Base-by-base conservation (phyloP, 2,113 vertebrate species). In the Nothocercus julius region DNA sequence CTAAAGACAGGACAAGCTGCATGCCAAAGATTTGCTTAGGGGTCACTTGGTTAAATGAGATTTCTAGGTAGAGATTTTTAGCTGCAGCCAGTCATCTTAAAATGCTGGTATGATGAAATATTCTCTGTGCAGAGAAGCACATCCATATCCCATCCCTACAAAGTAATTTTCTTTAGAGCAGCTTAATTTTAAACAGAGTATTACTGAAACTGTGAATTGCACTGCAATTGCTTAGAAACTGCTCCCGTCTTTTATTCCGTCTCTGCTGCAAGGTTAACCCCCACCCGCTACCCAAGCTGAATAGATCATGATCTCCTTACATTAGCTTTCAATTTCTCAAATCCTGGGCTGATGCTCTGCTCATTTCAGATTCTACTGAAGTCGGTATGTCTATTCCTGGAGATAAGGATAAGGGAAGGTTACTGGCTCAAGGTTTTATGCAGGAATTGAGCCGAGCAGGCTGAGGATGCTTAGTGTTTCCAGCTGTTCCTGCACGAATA, bases 81-180 rank as follows among this genome's bases (percentile, higher is more conserved):
- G 36, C 75, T 88, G 42, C 73, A 58, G 54, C 72, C 36, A 30
- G 36, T 34, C 75, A 67, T 75, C 77, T 84, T 32, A 79, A 89
- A 63, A 66, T 16, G 67, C 38, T 76, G 53, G 18, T 72, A 25
- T 63, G 81, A 82, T 58, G 13, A 95, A 87, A 28, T 68, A 44
- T 53, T 86, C 69, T 79, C 61, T 62, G 24, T 76, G 70, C 91
- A 92, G 67, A 87, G 67, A 75, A 88, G 77, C 72, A 83, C n/a
- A 30, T 58, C 17, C 21, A 18, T 32, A 30, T 51, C n/a, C 34
- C 49, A 53, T 12, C 56, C 45, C 82, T 74, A 75, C 82, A 91
- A 89, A 95, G 49, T n/a, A 51, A 93, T 90, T 86, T 90, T 81
- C 53, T 69, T 85, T 62, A 76, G 40, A 76, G 49, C 38, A 74